phyloP scores from a whole-genome alignment of 2,113 vertebrate species.

The Abramis brama region DNA sequence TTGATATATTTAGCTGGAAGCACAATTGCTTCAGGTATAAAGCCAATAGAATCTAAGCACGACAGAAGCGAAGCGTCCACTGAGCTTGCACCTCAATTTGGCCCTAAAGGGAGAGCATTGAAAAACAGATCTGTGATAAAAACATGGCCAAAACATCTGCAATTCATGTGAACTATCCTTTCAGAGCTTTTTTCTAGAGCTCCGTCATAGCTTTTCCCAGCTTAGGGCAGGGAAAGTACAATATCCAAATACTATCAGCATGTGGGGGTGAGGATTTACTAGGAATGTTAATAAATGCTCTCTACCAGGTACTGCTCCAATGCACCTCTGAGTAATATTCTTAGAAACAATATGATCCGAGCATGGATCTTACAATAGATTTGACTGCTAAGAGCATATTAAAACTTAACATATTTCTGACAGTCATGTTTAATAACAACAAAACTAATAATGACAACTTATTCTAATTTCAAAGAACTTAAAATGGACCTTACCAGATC shows the following conservation, averaged over 20 bases:
- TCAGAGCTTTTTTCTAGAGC: conserved; percentile 47
- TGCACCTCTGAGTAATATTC: background rate
- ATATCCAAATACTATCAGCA: conserved; percentile 19
- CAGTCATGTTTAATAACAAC: background rate
- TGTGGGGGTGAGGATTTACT: conserved; percentile 34
- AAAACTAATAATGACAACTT: background rate
- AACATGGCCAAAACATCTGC: conserved; percentile 65
- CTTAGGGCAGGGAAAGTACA: conserved; percentile 35
- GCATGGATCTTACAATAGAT: background rate
- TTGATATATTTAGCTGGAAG: conserved; percentile 31
- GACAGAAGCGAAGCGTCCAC: conserved; percentile 46
- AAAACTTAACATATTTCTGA: background rate
- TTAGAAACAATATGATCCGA: conserved; percentile 15
- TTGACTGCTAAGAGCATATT: background rate
- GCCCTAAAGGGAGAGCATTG: conserved; percentile 48
- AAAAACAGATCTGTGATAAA: conserved; percentile 35
- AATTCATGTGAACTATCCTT: conserved; percentile 39
- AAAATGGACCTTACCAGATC: conserved; percentile 15
- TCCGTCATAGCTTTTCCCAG: background rate
- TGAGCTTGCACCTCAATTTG: conserved; percentile 50
- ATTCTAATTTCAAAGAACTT: conserved; percentile 22
- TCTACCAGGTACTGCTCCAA: conserved; percentile 12
- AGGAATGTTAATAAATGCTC: conserved; percentile 33
- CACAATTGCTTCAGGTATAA: conserved; percentile 52
- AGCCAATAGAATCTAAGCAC: conserved; percentile 50